These are phyloP conservation scores for Pipistrellus kuhlii DNA, from an alignment of 2,797 vertebrate genomes.

Conservation along the genomic window DNA sequence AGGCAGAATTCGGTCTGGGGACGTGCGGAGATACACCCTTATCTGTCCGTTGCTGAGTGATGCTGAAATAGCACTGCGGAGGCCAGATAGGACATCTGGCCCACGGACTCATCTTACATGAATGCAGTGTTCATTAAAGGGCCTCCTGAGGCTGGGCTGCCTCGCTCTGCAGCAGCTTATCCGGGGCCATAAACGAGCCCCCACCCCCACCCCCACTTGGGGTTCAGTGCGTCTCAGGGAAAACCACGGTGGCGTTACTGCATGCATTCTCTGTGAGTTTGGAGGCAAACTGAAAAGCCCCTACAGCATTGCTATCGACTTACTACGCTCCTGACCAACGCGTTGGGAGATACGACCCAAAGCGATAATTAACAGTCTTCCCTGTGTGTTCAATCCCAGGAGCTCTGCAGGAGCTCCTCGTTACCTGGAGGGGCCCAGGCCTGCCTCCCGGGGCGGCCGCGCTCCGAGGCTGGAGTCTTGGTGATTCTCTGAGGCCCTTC, in stretches of 20 bases:
- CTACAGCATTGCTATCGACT: neutral
- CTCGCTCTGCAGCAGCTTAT: neutral
- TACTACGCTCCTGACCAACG: neutral
- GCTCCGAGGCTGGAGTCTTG: neutral
- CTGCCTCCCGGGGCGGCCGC: neutral
- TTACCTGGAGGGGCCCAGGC: constrained; percentile 43
- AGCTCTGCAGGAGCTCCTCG: neutral
- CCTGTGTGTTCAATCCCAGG: neutral
- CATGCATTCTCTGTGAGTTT: neutral
- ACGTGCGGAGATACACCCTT: constrained; percentile 39
- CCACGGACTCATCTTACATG: neutral
- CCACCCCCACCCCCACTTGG: neutral
- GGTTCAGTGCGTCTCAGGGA: neutral
- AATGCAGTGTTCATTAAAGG: neutral
- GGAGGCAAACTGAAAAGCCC: neutral
- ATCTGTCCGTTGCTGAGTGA: constrained; percentile 43
- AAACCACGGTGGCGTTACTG: neutral
- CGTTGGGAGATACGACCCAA: constrained; percentile 10
- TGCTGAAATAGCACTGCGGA: constrained; percentile 10
- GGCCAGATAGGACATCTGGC: neutral
- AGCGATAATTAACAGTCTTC: constrained; percentile 64
- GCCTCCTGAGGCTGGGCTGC: neutral
- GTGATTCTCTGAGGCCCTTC: constrained; percentile 64
- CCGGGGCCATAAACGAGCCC: neutral
- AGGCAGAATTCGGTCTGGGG: neutral